phyloP scores from a whole-genome alignment of 2,888 invertebrate species.

The Auanema sp. region DNA sequence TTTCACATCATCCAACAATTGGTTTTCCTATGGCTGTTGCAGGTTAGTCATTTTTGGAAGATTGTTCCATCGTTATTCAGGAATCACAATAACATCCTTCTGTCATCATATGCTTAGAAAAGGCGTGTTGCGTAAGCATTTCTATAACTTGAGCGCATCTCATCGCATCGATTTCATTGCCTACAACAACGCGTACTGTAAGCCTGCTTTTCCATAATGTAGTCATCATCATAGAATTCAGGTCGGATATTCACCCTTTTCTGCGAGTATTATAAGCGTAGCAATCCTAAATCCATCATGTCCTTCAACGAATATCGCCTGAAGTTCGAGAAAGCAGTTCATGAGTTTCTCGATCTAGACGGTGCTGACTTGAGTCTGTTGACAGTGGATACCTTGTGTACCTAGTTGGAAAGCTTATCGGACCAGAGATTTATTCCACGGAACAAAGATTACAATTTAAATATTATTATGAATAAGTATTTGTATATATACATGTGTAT shows the following conservation, averaged over 20 bases:
- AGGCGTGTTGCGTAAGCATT: slow-evolving; percentile 84
- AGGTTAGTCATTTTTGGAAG: background rate
- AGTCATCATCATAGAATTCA: slow-evolving; percentile 33
- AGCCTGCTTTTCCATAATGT: slow-evolving; percentile 8
- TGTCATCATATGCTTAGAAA: slow-evolving; percentile 80
- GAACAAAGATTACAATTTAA: too few species aligned
- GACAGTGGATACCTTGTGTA: background rate
- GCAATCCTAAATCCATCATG: slow-evolving; percentile 91
- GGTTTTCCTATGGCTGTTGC: slow-evolving; percentile 32
- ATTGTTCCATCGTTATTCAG: slow-evolving; percentile 70
- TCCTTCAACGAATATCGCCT: slow-evolving; percentile 86
- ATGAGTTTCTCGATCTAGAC: slow-evolving; percentile 9
- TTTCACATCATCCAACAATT: slow-evolving; percentile 41
- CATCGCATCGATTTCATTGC: slow-evolving; percentile 66
- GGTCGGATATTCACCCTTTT: slow-evolving; percentile 87
- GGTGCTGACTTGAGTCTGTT: background rate
- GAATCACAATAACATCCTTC: slow-evolving; percentile 91
- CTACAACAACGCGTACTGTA: slow-evolving; percentile 89
- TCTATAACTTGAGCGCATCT: slow-evolving; percentile 77
- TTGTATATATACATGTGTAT: background rate
- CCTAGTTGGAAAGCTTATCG: too few species aligned
- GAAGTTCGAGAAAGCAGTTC: slow-evolving; percentile 71
- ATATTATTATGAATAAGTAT: too few species aligned
- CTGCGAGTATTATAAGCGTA: slow-evolving; percentile 88
- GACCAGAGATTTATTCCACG: too few species aligned